Evolutionary conservation across 2,888 invertebrate genomes (phyloP), one percentile per base, ranked within the genome.

Genomic region (Criorhina ranunculi): DNA sequence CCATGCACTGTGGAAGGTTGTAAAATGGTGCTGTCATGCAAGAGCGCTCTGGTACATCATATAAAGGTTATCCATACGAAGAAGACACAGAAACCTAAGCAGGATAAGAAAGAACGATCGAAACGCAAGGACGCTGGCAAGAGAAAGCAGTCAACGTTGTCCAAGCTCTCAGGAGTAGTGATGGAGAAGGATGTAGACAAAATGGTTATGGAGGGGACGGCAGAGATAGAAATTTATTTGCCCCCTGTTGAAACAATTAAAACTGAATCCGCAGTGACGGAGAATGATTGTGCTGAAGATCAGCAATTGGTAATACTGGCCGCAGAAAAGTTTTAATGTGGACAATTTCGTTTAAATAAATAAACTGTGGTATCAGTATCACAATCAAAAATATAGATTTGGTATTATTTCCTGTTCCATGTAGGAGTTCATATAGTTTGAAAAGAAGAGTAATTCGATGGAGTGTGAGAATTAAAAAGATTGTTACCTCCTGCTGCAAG

Each of bases 1-100:
- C 89, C 91, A 49, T 94, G 94, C 87, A 88, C 88, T 8, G 87
- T 93, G 2, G 59, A 86, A 0, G 87, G 86, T 4, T 91, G 91
- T 66, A 70, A 80, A 2, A 9, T 55, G 44, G 24, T 33, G 17
- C 70, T 46, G 15, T 59, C 57, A 5, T 44, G 15, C 69, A 62
- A 49, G 31, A 64, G 64, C 9, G 37, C 55, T 0, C 49, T 87
- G 59, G 46, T 66, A 6, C 53, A 59, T 12, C 57, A 53, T 8
- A 12, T 67, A 8, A 73, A 73, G 11, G 35, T 7, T 5, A 17
- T 59, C 31, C 67, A 80, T 57, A 8, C 29, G 0, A 49, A 69
- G 6, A 15, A 46, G 8, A 3, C 15, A n/a, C 5, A 7, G 5
- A 35, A 83, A 42, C 6, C 37, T 4, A 12, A 49, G 53, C 8